A percentile compares a stretch with the other conserved stretches of the same genome.
Conservation (phyloP, 2,888 invertebrate species). For the Brachyptera risi region DNA sequence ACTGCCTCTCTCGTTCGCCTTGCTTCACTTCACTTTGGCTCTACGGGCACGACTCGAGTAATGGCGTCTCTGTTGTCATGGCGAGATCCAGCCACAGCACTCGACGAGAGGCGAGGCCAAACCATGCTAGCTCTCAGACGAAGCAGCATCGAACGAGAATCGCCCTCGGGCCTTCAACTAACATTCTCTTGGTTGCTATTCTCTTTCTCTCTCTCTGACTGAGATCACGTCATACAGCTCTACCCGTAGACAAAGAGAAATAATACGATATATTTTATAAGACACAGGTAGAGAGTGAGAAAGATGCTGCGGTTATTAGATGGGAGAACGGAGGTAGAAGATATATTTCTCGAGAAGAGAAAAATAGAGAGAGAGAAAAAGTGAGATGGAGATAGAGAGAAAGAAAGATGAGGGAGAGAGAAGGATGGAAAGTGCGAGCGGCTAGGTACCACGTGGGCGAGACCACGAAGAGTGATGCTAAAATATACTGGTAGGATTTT, state of each 20-base stretch:
- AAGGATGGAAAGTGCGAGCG: not conserved
- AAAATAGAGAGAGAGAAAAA: no score
- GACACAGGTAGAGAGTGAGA: constrained; percentile 19
- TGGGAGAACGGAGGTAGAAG: constrained; percentile 29
- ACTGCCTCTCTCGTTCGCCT: constrained; percentile 17
- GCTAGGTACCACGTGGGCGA: constrained; percentile 1
- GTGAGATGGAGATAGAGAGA: constrained; percentile 27
- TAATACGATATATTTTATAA: constrained; percentile 25
- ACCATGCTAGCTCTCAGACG: constrained; percentile 1
- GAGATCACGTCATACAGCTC: constrained; percentile 2
- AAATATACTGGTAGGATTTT: constrained; percentile 10
- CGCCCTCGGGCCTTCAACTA: constrained; percentile 4
- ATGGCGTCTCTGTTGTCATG: constrained; percentile 23
- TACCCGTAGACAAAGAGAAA: constrained; percentile 4
- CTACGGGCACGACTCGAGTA: constrained; percentile 25
- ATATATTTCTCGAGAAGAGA: no score
- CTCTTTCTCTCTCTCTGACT: not conserved
- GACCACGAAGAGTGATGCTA: constrained; percentile 10
- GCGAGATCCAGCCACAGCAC: no score
- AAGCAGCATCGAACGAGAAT: not conserved
- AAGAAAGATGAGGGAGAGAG: constrained; percentile 8
- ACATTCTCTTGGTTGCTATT: not conserved
- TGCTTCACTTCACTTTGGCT: constrained; percentile 14
- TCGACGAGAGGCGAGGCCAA: constrained; percentile 29
- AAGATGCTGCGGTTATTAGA: constrained; percentile 28